Evolutionary conservation across 2,888 invertebrate species (phyloP).

Genomic region (Oxyteleia sp.): DNA sequence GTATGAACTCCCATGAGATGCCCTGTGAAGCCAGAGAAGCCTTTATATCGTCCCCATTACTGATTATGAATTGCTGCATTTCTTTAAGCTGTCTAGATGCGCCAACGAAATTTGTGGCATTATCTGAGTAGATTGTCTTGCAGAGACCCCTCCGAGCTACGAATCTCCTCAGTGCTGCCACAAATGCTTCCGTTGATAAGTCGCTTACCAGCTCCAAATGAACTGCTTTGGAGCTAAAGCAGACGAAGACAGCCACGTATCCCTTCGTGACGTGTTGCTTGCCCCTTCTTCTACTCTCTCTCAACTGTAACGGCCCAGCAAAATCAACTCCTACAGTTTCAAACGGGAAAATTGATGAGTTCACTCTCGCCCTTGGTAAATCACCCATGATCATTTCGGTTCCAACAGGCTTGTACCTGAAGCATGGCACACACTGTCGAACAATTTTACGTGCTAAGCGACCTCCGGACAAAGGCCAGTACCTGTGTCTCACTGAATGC

Average conservation of each 20-base stretch:
- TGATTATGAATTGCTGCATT: conserved; percentile 49
- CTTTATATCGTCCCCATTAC: conserved; percentile 5
- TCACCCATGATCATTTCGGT: conserved; percentile 38
- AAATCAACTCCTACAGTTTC: conserved; percentile 1
- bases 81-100: conserved; percentile 54
- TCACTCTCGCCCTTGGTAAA: conserved; percentile 25
- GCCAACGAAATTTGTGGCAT: conserved; percentile 51
- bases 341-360: conserved; percentile 20
- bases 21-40: not conserved
- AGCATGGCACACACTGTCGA: conserved; percentile 34
- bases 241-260: conserved; percentile 33
- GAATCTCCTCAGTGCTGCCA: conserved; percentile 57
- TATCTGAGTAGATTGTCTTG: conserved; percentile 11
- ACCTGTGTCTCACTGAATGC: not conserved
- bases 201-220: conserved; percentile 64
- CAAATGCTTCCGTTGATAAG: conserved; percentile 51
- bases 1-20: conserved; percentile 59
- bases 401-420: conserved; percentile 41
- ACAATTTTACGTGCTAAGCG: conserved; percentile 24
- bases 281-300: conserved; percentile 43
- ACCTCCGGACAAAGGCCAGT: conserved; percentile 5
- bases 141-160: conserved; percentile 51
- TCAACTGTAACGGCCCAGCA: conserved; percentile 71
- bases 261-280: conserved; percentile 49
- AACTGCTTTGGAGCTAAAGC: not conserved